Evolutionary conservation across 2,113 vertebrate species (phyloP).

Genomic region (Tauraco erythrolophus): DNA sequence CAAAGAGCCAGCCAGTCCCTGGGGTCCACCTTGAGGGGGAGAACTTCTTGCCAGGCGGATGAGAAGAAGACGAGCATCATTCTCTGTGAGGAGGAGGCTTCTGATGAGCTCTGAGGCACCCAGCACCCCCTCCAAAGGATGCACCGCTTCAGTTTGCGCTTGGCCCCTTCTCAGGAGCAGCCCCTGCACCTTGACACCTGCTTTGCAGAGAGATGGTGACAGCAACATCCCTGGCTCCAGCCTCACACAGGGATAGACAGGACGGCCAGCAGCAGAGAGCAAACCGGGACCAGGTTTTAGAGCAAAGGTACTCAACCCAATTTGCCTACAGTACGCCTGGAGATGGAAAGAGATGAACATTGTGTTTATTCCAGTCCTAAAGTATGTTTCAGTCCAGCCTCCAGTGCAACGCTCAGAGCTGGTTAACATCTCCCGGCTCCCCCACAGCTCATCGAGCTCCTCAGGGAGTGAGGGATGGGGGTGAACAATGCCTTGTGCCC

Average conservation of each 20-base stretch:
- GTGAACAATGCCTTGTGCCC: not conserved
- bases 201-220: not conserved
- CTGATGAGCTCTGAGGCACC: conserved; percentile 26
- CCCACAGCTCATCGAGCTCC: not conserved
- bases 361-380: rapidly evolving
- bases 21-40: not conserved
- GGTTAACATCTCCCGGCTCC: not conserved
- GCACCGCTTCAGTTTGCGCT: not conserved
- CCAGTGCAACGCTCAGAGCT: not conserved
- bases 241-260: not conserved
- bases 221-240: not conserved
- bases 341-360: not conserved
- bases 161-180: not conserved
- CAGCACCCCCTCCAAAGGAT: not conserved
- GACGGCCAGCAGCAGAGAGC: not conserved
- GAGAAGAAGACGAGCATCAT: not conserved
- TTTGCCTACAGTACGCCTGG: rapidly evolving
- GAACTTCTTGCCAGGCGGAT: not conserved
- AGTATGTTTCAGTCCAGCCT: not conserved
- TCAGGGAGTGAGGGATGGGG: not conserved
- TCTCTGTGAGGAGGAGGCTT: not conserved
- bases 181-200: not conserved
- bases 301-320: not conserved
- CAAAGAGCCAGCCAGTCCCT: not conserved
- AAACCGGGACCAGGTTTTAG: not conserved